A percentile compares a stretch with the other conserved stretches of the same genome.
Conservation (phyloP, 2,888 invertebrate species). For the Synanthedon tipuliformis region DNA sequence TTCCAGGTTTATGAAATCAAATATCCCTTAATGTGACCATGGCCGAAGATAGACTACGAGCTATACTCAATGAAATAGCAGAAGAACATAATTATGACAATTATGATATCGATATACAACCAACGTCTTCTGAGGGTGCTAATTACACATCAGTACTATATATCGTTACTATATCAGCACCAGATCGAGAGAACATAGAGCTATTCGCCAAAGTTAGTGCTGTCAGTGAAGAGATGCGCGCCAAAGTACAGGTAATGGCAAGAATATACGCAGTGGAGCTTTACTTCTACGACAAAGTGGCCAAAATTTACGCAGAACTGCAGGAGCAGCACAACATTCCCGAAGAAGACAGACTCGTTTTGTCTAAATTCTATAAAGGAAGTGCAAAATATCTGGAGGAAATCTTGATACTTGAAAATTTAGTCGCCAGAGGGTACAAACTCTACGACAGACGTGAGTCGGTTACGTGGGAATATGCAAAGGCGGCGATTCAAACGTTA, state of each 20-base stretch:
- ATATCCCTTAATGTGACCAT: background rate
- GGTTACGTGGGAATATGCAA: slow-evolving; percentile 6
- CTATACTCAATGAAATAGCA: background rate
- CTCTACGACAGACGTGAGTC: slow-evolving; percentile 7
- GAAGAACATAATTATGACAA: background rate
- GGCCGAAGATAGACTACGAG: background rate
- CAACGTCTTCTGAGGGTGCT: slow-evolving; percentile 26
- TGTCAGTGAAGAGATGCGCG: slow-evolving; percentile 13
- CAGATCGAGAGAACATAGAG: slow-evolving; percentile 7
- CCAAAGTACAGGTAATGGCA: slow-evolving; percentile 7
- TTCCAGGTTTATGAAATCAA: too few species aligned
- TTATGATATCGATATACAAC: slow-evolving; percentile 11
- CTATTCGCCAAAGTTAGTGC: slow-evolving; percentile 16
- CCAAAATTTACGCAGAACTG: slow-evolving; percentile 19
- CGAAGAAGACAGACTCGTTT: slow-evolving; percentile 19
- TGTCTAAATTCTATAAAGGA: slow-evolving; percentile 31
- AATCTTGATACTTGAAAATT: slow-evolving; percentile 6
- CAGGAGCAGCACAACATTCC: slow-evolving; percentile 23
- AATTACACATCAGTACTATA: slow-evolving; percentile 35
- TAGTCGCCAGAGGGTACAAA: slow-evolving; percentile 4
- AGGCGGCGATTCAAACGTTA: slow-evolving; percentile 3
- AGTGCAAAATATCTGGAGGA: slow-evolving; percentile 7
- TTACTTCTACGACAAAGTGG: slow-evolving; percentile 26
- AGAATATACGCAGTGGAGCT: slow-evolving; percentile 26
- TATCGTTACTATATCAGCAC: slow-evolving; percentile 16